phyloP scores from a whole-genome alignment of 2,797 vertebrate species.

The Coranthus polyacanthus region DNA sequence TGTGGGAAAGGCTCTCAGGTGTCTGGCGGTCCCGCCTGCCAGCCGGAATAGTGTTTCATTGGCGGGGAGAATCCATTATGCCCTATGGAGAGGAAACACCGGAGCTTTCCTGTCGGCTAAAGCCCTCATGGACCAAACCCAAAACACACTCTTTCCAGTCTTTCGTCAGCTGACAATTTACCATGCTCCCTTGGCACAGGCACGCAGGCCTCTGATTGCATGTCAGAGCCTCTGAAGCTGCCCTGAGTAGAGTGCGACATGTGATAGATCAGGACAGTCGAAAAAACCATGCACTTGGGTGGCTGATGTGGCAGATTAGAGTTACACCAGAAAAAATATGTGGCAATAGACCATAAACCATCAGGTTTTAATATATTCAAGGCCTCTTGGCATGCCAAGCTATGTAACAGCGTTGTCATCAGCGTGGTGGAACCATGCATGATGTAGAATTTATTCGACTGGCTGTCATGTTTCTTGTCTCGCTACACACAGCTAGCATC shows the following conservation, averaged over 20 bases:
- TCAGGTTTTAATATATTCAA: conserved; percentile 61
- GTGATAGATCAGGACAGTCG: conserved; percentile 69
- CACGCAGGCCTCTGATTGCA: conserved; percentile 74
- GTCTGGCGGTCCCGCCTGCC: conserved; percentile 58
- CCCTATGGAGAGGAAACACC: conserved; percentile 77
- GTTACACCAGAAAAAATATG: conserved; percentile 50
- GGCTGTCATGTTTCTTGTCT: conserved; percentile 69
- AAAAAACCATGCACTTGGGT: conserved; percentile 61
- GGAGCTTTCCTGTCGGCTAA: conserved; percentile 77
- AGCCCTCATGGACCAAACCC: conserved; percentile 66
- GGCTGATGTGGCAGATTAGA: conserved; percentile 72
- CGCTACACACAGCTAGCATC: conserved; percentile 42
- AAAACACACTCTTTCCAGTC: conserved; percentile 78
- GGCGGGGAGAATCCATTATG: conserved; percentile 86
- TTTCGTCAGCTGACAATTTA: conserved; percentile 82
- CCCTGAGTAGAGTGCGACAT: conserved; percentile 44
- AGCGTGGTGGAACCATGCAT: conserved; percentile 49
- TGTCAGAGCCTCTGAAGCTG: conserved; percentile 68
- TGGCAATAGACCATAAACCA: conserved; percentile 62
- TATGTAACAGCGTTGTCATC: conserved; percentile 50
- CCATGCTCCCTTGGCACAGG: conserved; percentile 64
- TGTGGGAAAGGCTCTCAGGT: conserved; percentile 80
- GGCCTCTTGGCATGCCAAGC: conserved; percentile 49
- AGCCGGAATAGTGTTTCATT: conserved; percentile 82
- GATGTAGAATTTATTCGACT: conserved; percentile 63